Conservation (phyloP, 2,797 vertebrate genomes). For the Microchirus variegatus region DNA sequence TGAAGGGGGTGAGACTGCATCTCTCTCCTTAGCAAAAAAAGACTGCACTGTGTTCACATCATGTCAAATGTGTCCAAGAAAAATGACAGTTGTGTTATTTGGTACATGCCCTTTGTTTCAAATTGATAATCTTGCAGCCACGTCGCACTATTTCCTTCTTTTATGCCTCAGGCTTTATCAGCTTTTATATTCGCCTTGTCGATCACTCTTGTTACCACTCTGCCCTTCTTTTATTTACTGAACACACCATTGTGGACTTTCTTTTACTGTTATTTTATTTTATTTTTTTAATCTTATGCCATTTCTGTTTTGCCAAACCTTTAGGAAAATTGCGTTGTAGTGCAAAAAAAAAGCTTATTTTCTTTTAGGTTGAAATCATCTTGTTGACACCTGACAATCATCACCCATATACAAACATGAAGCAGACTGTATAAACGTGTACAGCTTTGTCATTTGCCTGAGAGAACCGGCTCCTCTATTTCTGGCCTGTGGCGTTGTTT, state of each 20-base stretch:
- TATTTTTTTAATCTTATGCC: too few species aligned
- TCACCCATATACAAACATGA: slow-evolving; percentile 26
- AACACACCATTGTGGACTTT: slow-evolving; percentile 13
- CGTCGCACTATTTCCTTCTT: slow-evolving; percentile 34
- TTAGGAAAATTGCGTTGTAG: slow-evolving; percentile 1
- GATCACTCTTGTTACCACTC: slow-evolving; percentile 44
- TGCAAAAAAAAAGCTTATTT: slow-evolving; percentile 14
- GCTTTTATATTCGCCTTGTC: slow-evolving; percentile 16
- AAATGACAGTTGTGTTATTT: slow-evolving; percentile 19
- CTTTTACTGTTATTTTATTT: background rate
- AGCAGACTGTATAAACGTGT: slow-evolving; percentile 5
- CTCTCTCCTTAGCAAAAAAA: slow-evolving; percentile 23
- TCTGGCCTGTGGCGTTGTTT: slow-evolving; percentile 2
- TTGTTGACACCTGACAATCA: slow-evolving; percentile 67
- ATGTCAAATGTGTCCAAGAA: slow-evolving; percentile 39
- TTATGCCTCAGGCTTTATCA: slow-evolving; percentile 15
- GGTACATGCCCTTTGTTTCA: slow-evolving; percentile 21
- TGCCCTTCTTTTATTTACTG: slow-evolving; percentile 23
- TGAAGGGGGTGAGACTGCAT: too few species aligned
- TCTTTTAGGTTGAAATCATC: slow-evolving; percentile 26
- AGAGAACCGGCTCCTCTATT: slow-evolving; percentile 10
- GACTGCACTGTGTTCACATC: slow-evolving; percentile 30
- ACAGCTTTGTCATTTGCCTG: slow-evolving; percentile 8
- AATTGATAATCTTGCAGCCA: slow-evolving; percentile 32
- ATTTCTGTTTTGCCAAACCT: background rate